These are phyloP conservation scores for Digitonthophagus gazella DNA, from an alignment of 2,888 invertebrate species.

Conservation along the genomic window DNA sequence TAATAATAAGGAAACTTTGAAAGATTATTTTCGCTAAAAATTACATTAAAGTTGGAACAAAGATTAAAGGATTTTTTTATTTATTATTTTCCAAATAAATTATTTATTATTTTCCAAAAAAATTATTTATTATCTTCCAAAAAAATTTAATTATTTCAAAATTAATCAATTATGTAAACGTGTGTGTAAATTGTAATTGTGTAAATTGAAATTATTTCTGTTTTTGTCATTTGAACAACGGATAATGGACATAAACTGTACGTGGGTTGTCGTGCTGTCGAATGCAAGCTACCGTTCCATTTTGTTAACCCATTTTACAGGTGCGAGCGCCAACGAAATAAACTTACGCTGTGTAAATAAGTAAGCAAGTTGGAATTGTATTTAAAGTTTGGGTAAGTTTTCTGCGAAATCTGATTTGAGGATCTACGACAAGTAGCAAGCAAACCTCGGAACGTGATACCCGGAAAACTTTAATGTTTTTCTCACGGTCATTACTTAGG, in stretches of 20 bases:
- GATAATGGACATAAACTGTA: not conserved
- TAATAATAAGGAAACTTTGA: no score
- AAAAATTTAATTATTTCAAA: no score
- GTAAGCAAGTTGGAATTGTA: not conserved
- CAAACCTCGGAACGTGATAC: not conserved
- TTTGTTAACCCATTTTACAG: not conserved
- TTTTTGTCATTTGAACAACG: not conserved
- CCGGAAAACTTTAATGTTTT: not conserved
- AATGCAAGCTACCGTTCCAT: not conserved
- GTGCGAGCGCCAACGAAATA: not conserved
- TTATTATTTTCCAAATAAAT: no score
- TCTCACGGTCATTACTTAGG: no score
- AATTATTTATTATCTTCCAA: no score
- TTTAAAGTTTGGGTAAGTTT: not conserved
- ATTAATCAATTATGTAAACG: no score
- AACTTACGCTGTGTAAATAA: not conserved
- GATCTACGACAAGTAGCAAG: no score
- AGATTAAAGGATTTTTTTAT: no score
- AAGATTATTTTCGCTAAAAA: no score
- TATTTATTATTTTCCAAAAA: no score
- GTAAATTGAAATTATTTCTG: not conserved
- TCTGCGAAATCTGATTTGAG: not conserved
- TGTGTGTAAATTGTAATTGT: no score
- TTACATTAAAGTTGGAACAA: no score
- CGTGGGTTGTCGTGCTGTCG: not conserved